Evolutionary conservation across 2,113 vertebrate genomes (phyloP).

Genomic region (human): GRCh38 chrX:96892001-96892500

Average conservation of each 20-base stretch:
- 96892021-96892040: slow-evolving; percentile 42
- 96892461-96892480: slow-evolving; percentile 28
- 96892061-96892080: slow-evolving; percentile 43
- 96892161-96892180: slow-evolving; percentile 51
- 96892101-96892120: slow-evolving; percentile 19
- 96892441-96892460: background rate
- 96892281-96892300: slow-evolving; percentile 31
- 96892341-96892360: slow-evolving; percentile 31
- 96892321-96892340: background rate
- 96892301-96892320: background rate
- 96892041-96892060: slow-evolving; percentile 43
- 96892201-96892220: slow-evolving; percentile 10
- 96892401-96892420: background rate
- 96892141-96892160: slow-evolving; percentile 29
- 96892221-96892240: slow-evolving; percentile 43
- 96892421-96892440: background rate
- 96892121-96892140: slow-evolving; percentile 54
- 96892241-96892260: background rate
- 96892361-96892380: slow-evolving; percentile 36
- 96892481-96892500: background rate
- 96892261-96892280: slow-evolving; percentile 42
- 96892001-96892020: slow-evolving; percentile 28
- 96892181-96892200: slow-evolving; percentile 11
- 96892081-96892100: slow-evolving; percentile 53
- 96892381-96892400: background rate